These are phyloP conservation scores for Poecilia velifera DNA, from an alignment of 2,797 vertebrate genomes.

Conservation along the genomic window DNA sequence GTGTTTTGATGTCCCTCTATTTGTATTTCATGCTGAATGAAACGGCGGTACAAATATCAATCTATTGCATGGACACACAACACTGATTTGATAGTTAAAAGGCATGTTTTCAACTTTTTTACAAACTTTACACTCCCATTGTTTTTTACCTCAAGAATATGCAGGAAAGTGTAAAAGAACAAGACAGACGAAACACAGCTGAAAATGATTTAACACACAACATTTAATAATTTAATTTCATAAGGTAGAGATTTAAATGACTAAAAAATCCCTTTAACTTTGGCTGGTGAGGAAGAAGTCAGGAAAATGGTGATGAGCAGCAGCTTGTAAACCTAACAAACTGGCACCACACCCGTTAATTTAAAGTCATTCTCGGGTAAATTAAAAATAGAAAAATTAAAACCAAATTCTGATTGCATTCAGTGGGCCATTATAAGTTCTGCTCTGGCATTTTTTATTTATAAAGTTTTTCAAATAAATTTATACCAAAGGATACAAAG, in stretches of 20 bases:
- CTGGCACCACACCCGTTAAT: neutral
- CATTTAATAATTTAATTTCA: neutral
- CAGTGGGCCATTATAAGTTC: neutral
- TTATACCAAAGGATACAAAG: no score
- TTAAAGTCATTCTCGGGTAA: neutral
- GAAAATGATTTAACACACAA: neutral
- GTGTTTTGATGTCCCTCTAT: constrained; percentile 45
- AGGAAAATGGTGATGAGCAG: neutral
- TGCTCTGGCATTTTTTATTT: neutral
- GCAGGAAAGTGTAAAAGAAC: neutral
- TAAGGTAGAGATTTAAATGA: neutral
- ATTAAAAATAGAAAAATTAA: neutral
- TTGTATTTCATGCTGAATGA: constrained; percentile 15
- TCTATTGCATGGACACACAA: neutral
- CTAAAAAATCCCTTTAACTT: neutral
- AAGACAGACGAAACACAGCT: neutral
- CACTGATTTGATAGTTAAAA: neutral
- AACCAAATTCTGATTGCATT: neutral
- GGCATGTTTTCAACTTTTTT: neutral
- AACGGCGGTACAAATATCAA: constrained; percentile 1
- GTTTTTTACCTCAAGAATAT: neutral
- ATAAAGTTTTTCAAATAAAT: no score
- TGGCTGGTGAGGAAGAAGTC: neutral
- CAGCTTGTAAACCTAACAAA: neutral
- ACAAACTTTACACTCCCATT: neutral